Evolutionary conservation across 2,888 invertebrate genomes (phyloP), one percentile per base, ranked within the genome.

Genomic region (Sarcophaga caerulescens): DNA sequence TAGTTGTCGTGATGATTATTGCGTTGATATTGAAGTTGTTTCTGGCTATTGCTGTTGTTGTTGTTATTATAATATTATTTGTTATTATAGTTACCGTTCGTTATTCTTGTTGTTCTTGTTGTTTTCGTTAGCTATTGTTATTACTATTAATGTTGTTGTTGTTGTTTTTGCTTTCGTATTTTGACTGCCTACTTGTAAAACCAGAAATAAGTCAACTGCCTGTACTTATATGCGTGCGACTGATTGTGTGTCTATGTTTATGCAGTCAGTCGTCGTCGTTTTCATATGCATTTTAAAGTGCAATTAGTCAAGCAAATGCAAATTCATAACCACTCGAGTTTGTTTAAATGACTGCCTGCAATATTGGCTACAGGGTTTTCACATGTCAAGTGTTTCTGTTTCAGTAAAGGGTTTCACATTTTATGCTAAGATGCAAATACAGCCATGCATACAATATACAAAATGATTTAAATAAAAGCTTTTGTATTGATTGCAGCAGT

Each of bases 241-340:
- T 35, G 35, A 35, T 35, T 35, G 35, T 10, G 35, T 8, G 35
- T 35, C 35, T 10, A 35, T 10, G 35, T 35, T 35, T 35, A 35
- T 35, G 35, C 35, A 35, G 3, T 14, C 23, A 19, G 45, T 45
- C 19, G 70, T 59, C 35, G 35, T 35, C 35, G 35, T 35, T 8
- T 35, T 35, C 35, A 65, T 57, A 78, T 81, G 81, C 74, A 81
- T 73, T 85, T 80, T 65, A 80, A 85, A 83, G 84, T 81, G 81
- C 77, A 85, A 76, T 85, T 81, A 85, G 76, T 85, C 80, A 83
- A 85, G 83, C 85, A 83, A n/a, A n/a, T 83, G 85, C 80, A 77
- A 85, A 80, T 79, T 82, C 71, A 85, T 79, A 82, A 79, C 79
- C 85, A 82, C 81, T 85, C 79, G 63, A 79, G 82, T 85, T 85